Evolutionary conservation across 2,888 invertebrate genomes (phyloP).

Genomic region (Sphaerophoria rueppellii): DNA sequence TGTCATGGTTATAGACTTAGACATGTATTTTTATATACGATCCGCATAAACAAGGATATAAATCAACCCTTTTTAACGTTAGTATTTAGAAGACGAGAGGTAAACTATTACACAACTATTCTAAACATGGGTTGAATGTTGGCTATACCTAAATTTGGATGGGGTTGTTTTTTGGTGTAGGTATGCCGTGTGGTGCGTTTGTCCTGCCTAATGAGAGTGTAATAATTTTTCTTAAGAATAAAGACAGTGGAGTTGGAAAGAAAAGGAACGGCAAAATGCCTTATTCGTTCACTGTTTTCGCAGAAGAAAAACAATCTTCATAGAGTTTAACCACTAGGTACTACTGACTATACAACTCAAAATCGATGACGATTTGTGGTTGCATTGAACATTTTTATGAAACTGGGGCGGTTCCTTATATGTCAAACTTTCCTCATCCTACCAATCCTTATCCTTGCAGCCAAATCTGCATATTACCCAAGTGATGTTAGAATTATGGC

Average conservation of each 20-base stretch:
- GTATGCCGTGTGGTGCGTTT: conserved; percentile 33
- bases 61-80: conserved; percentile 69
- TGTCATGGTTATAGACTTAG: conserved; percentile 28
- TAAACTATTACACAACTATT: conserved; percentile 67
- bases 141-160: neutral
- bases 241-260: conserved; percentile 32
- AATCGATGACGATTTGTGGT: too few species aligned
- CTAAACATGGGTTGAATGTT: conserved; percentile 38
- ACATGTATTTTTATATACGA: neutral
- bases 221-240: conserved; percentile 50
- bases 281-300: neutral
- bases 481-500: too few species aligned
- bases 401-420: too few species aligned
- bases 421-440: too few species aligned
- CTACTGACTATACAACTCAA: too few species aligned
- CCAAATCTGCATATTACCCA: too few species aligned
- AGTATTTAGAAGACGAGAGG: conserved; percentile 15
- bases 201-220: conserved; percentile 59
- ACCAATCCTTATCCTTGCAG: too few species aligned
- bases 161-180: conserved; percentile 2
- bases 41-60: conserved; percentile 58
- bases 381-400: too few species aligned
- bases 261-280: neutral
- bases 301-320: too few species aligned
- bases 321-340: too few species aligned